A percentile compares a stretch with the other conserved stretches of the same genome.
Conservation (phyloP, 2,113 vertebrate species). For the Blennius ocellaris region DNA sequence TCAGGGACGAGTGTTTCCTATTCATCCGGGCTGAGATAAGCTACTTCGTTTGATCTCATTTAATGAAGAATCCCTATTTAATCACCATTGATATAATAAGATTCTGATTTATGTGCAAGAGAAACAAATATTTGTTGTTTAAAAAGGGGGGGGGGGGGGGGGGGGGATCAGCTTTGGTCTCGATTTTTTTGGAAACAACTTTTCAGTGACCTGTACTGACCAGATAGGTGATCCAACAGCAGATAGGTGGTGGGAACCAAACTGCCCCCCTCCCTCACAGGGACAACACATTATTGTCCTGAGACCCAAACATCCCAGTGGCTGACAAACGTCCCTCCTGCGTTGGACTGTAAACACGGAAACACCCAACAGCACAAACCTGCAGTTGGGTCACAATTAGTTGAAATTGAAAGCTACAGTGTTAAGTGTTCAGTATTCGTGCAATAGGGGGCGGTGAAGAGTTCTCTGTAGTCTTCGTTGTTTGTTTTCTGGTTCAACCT, state of each 20-base stretch:
- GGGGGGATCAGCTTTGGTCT: slow-evolving; percentile 22
- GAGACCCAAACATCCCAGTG: slow-evolving; percentile 32
- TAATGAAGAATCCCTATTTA: too few species aligned
- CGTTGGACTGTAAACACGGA: slow-evolving; percentile 58
- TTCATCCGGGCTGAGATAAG: slow-evolving; percentile 38
- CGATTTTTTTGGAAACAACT: slow-evolving; percentile 46
- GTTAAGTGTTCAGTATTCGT: too few species aligned
- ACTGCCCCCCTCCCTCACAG: slow-evolving; percentile 54
- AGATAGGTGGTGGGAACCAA: slow-evolving; percentile 71
- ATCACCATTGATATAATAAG: too few species aligned
- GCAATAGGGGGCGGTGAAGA: too few species aligned
- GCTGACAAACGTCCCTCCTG: slow-evolving; percentile 43
- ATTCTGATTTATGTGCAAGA: not conserved
- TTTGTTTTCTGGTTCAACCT: too few species aligned
- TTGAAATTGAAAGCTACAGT: too few species aligned
- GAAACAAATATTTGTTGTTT: slow-evolving; percentile 12
- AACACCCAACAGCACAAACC: slow-evolving; percentile 20
- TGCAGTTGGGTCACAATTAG: too few species aligned
- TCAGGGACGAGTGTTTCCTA: slow-evolving; percentile 29
- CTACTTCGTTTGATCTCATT: not conserved
- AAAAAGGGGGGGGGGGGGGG: too few species aligned
- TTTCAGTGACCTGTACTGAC: slow-evolving; percentile 22
- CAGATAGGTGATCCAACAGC: slow-evolving; percentile 53
- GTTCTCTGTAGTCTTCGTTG: too few species aligned
- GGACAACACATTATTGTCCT: slow-evolving; percentile 48